Conservation (phyloP, 2,888 invertebrate genomes). For the Macrophya alboannulata region DNA sequence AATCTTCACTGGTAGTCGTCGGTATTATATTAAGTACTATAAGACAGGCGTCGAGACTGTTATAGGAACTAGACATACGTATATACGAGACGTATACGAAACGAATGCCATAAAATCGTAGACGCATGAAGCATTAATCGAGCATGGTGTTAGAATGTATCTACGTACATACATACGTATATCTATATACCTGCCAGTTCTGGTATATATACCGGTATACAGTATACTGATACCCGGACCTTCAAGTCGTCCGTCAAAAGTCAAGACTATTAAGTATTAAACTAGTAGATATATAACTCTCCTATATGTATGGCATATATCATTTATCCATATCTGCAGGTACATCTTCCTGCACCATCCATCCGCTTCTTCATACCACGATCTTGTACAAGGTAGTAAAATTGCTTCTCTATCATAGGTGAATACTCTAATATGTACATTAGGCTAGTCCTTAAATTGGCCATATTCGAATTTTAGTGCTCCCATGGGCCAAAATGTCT, state of each 20-base stretch:
- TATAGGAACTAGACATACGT: no score
- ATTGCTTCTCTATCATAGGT: not conserved
- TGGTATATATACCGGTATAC: not conserved
- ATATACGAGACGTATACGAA: not conserved
- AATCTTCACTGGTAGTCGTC: not conserved
- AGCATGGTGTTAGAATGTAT: not conserved
- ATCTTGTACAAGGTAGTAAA: not conserved
- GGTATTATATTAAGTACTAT: not conserved
- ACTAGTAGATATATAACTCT: not conserved
- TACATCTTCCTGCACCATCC: not conserved
- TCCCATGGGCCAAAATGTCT: no score
- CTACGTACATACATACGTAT: not conserved
- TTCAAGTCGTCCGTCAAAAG: not conserved
- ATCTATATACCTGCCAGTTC: no score
- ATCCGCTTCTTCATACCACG: not conserved
- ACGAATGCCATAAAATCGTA: constrained; percentile 13
- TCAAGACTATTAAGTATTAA: not conserved
- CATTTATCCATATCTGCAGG: not conserved
- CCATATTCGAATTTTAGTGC: no score
- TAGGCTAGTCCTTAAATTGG: no score
- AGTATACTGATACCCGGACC: not conserved
- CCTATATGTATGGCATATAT: not conserved
- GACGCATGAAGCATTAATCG: constrained; percentile 28
- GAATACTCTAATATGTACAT: not conserved
- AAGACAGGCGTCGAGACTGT: not conserved